A percentile compares a stretch with the other conserved stretches of the same genome.
Evolutionary conservation across 2,888 invertebrate species (phyloP).

Genomic region (Erebia palarica): DNA sequence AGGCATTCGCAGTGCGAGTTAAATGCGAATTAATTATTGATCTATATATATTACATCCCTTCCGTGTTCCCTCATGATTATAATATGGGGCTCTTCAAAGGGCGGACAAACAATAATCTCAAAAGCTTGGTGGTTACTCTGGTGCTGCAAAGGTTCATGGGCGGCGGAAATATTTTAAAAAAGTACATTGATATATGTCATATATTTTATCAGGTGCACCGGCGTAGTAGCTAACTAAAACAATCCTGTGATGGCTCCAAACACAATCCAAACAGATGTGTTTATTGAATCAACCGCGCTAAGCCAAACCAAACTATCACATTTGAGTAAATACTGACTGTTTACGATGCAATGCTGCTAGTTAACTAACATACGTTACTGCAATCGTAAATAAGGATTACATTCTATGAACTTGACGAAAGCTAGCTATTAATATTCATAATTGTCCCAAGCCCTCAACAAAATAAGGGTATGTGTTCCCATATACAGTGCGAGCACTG

Average conservation of each 20-base stretch:
- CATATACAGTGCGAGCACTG: no score
- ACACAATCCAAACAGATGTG: constrained; percentile 25
- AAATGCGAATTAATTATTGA: not conserved
- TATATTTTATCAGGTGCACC: not conserved
- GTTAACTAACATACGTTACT: constrained; percentile 21
- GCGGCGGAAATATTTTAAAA: no score
- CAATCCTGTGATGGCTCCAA: constrained; percentile 1
- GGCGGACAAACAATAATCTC: no score
- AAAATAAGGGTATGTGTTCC: no score
- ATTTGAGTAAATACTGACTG: constrained; percentile 27
- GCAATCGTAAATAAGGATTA: constrained; percentile 19
- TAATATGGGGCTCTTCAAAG: no score
- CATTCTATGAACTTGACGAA: not conserved
- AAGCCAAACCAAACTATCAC: constrained; percentile 30
- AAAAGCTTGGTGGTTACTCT: no score
- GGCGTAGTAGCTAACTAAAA: constrained; percentile 7
- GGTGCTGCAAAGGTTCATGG: no score
- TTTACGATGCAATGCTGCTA: constrained; percentile 19
- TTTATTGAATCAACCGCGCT: constrained; percentile 30
- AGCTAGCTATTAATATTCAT: not conserved
- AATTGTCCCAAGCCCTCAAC: no score
- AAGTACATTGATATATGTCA: not conserved
- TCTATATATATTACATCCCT: no score
- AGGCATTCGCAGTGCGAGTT: no score
- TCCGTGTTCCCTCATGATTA: no score